Evolutionary conservation across 2,888 invertebrate species (phyloP), one percentile per base, ranked within the genome.

Genomic region (Kuschelorhynchus macadamiae): DNA sequence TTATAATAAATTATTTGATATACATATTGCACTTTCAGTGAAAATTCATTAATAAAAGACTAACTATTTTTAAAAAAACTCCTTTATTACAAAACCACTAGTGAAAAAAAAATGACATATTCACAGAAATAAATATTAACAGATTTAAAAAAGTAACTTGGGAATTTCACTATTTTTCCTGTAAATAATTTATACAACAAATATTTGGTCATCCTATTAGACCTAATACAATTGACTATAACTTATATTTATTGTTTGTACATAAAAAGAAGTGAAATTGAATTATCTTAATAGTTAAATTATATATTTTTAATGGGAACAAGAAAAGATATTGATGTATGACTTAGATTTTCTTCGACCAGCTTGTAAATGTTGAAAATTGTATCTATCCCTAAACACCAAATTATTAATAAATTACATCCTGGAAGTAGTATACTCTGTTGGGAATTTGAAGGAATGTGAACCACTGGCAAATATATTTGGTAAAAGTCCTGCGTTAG

Each of bases 401-500:
- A n/a, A n/a, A n/a, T n/a, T n/a, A n/a, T n/a, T n/a, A n/a, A n/a
- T n/a, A 42, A 33, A 47, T 25, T 85, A 88, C 80, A 88, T 86
- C 73, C 89, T 86, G 55, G 89, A 86, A 21, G 88, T 87, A 14
- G 95, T 92, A 83, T 97, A 97, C 78, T 95, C 93, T 60, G 88
- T 84, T 25, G 98, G 98, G 84, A 99, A 98, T 83, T 91, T 89
- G 83, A 98, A 96, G 25, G 90, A 89, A 82, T 97, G 95, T 64
- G 89, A 89, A 21, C 96, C 97, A 65, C 89, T 85, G 1, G 95
- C 92, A 79, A 90, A 89, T 50, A 97, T 90, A 78, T 94, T 95
- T 17, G 97, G 97, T 74, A 99, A 85, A 60, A 96, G 88, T 41
- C 99, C 99, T 71, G 98, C 97, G 85, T 99, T 99, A 20, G 99